phyloP scores from a whole-genome alignment of 2,888 invertebrate species.

The Drosophila quinaria region DNA sequence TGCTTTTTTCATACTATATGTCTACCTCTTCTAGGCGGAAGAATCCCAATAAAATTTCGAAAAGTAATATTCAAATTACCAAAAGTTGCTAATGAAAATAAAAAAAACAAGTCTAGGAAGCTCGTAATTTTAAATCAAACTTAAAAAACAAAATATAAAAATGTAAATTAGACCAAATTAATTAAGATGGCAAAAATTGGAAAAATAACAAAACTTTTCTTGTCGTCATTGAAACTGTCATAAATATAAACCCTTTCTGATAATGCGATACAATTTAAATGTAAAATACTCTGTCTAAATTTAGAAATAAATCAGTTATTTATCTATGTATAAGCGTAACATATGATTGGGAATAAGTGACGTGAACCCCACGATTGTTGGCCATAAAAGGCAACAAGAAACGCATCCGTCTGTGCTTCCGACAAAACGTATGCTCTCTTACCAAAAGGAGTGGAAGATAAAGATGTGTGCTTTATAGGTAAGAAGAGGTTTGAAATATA shows the following conservation, averaged over 20 bases:
- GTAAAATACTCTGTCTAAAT: not conserved
- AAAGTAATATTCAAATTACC: too few species aligned
- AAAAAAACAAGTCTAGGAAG: too few species aligned
- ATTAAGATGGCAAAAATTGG: too few species aligned
- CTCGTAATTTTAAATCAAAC: too few species aligned
- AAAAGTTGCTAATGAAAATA: too few species aligned
- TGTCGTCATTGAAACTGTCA: too few species aligned
- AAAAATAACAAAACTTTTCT: too few species aligned
- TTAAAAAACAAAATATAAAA: too few species aligned
- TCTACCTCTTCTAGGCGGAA: not conserved
- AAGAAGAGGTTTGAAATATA: not conserved
- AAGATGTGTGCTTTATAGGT: slow-evolving; percentile 23
- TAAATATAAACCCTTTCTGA: not conserved
- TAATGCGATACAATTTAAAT: not conserved
- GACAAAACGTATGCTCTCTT: slow-evolving; percentile 29
- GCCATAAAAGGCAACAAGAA: slow-evolving; percentile 14
- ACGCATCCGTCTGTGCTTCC: slow-evolving; percentile 24
- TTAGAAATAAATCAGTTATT: slow-evolving; percentile 7
- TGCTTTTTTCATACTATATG: not conserved
- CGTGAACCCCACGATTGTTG: not conserved
- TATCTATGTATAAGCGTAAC: not conserved
- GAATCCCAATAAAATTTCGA: too few species aligned
- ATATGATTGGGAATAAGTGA: slow-evolving; percentile 2
- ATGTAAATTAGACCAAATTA: too few species aligned
- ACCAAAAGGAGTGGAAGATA: not conserved